Percentiles rank a stretch among this genome's conserved stretches.
Conservation (phyloP, 2,888 invertebrate species). For the Schrankia costaestrigalis region DNA sequence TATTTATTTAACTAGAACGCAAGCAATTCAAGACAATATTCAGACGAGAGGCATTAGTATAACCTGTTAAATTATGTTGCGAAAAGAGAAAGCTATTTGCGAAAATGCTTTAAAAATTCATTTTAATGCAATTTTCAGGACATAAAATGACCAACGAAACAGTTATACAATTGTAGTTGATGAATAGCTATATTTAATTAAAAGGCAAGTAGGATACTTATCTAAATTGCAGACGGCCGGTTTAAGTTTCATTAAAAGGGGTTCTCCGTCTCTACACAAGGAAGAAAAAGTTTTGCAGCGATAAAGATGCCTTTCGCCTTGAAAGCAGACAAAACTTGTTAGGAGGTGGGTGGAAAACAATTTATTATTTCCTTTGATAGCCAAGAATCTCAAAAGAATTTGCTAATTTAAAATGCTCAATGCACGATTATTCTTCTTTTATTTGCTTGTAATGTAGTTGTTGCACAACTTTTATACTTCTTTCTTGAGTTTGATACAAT, state of each 20-base stretch:
- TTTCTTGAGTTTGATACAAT: conserved; percentile 7
- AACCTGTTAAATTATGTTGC: too few relatives aligned
- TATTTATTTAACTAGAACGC: too few relatives aligned
- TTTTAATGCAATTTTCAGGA: background rate
- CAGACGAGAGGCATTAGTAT: too few relatives aligned
- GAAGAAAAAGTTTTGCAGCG: conserved; percentile 69
- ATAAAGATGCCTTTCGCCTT: conserved; percentile 72
- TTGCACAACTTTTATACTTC: conserved; percentile 4
- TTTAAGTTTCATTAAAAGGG: conserved; percentile 72
- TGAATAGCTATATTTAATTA: conserved; percentile 51
- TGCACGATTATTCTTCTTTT: conserved; percentile 24
- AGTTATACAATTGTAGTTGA: conserved; percentile 26
- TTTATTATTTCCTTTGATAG: conserved; percentile 61
- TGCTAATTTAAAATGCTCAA: conserved; percentile 44
- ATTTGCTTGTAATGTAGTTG: conserved; percentile 15
- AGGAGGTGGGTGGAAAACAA: conserved; percentile 57
- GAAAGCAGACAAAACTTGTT: conserved; percentile 58
- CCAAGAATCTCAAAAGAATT: conserved; percentile 46
- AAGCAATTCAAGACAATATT: too few relatives aligned
- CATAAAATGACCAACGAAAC: conserved; percentile 9
- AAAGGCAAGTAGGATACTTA: conserved; percentile 56
- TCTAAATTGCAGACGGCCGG: conserved; percentile 64
- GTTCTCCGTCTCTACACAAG: conserved; percentile 51
- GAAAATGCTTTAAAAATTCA: background rate
- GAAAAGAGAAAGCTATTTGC: too few relatives aligned